Evolutionary conservation across 2,797 vertebrate genomes (phyloP), one percentile per base, ranked within the genome.

Genomic region (Cyprinella venusta): DNA sequence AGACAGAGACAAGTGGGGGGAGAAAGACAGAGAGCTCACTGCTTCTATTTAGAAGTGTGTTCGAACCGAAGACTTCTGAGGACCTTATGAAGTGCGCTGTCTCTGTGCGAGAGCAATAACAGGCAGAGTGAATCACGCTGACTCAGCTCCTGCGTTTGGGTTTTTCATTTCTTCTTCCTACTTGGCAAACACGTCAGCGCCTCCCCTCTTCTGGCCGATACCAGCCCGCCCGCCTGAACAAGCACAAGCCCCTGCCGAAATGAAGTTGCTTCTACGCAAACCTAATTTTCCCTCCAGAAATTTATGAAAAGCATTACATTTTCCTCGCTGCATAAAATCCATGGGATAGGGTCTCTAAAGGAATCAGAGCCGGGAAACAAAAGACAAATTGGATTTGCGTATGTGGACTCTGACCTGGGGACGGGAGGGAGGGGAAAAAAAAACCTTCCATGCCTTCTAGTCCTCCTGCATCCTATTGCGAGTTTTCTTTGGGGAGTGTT

Each of bases 341-440:
- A 91, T 93, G 88, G 76, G 84, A 88, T 94, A 92, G 94, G 87
- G 95, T 94, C 96, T 96, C 96, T 95, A 95, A 97, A 97, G 95
- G 95, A 97, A 97, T 97, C 95, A 96, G 90, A 88, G 87, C 93
- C 92, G 94, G 95, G 88, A 97, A 96, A 97, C 96, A 96, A 97
- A 96, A 96, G 96, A 96, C 96, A 97, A 97, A 98, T 97, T 95
- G 95, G 93, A 95, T 98, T 97, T 97, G 93, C 92, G 94, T 94
- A 91, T 91, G 90, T 94, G 93, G 87, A 86, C 84, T 87, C 96
- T 96, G 86, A 87, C 84, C 84, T 82, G 83, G 76, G 59, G 79
- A 84, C 6, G 54, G 76, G 68, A 95, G 93, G 75, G 36, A 76
- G 59, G 7, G 13, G 36, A 33, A 30, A 30, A 30, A 85, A 72